Evolutionary conservation across 2,888 invertebrate species (phyloP).

Genomic region (Caradrina kadenii): DNA sequence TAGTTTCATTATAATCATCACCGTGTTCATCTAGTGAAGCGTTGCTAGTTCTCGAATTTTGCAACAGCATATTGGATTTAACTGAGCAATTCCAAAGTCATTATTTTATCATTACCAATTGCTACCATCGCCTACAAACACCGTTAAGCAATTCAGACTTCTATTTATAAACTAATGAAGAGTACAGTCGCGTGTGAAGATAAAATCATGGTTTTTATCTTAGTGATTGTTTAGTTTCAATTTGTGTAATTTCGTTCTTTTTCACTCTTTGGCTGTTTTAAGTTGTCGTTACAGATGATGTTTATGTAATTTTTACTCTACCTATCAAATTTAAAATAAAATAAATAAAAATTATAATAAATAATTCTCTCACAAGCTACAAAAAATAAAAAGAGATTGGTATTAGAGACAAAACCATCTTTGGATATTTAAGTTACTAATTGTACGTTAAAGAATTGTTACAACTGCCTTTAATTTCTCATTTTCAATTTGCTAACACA

Average conservation of each 20-base stretch:
- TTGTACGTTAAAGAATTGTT: too few species aligned
- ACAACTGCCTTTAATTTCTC: background rate
- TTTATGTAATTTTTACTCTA: slow-evolving; percentile 5
- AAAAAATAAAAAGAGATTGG: too few species aligned
- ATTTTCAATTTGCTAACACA: slow-evolving; percentile 19
- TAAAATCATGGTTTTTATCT: slow-evolving; percentile 17
- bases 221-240: slow-evolving; percentile 43
- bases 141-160: slow-evolving; percentile 51
- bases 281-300: background rate
- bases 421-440: too few species aligned
- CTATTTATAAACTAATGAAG: slow-evolving; percentile 50
- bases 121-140: slow-evolving; percentile 38
- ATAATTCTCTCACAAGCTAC: too few species aligned
- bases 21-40: slow-evolving; percentile 13
- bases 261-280: slow-evolving; percentile 4
- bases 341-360: too few species aligned
- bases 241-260: slow-evolving; percentile 23
- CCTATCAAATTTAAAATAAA: too few species aligned
- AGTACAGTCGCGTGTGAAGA: slow-evolving; percentile 52
- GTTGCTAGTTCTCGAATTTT: slow-evolving; percentile 16
- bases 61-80: slow-evolving; percentile 36
- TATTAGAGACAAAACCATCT: too few species aligned
- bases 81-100: slow-evolving; percentile 44
- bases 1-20: background rate
- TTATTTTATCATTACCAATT: slow-evolving; percentile 56